Conservation (phyloP, 2,888 invertebrate genomes). For the Pimpla rufipes region DNA sequence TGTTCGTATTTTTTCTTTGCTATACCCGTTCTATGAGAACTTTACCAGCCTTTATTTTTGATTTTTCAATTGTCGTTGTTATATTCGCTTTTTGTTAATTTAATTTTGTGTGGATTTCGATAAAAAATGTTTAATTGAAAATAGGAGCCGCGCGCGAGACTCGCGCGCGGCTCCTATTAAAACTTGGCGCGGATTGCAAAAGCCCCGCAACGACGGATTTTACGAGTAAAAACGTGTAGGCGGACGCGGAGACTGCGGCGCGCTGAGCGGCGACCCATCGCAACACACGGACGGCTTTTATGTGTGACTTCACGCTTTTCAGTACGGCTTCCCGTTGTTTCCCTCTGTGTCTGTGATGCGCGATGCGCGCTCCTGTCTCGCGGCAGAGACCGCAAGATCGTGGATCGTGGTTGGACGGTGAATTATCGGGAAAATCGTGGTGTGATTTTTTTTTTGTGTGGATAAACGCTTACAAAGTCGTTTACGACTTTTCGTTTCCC, state of each 20-base stretch:
- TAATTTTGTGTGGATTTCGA: too few relatives aligned
- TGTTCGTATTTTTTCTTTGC: too few relatives aligned
- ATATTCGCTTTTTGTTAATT: too few relatives aligned
- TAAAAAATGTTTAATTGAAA: too few relatives aligned
- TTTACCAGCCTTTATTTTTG: too few relatives aligned
- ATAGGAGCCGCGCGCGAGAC: too few relatives aligned
- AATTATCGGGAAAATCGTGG: constrained; percentile 34
- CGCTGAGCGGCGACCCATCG: not conserved
- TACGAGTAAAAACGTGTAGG: constrained; percentile 7
- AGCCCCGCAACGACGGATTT: not conserved
- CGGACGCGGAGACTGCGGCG: not conserved
- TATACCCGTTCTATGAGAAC: too few relatives aligned
- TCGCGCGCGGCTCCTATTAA: not conserved
- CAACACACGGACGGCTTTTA: not conserved
- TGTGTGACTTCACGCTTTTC: not conserved
- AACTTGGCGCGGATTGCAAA: constrained; percentile 25
- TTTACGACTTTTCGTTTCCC: too few relatives aligned
- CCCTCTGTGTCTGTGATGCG: not conserved
- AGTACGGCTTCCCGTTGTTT: constrained; percentile 17
- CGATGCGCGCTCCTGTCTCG: not conserved
- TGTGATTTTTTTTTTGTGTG: too few relatives aligned
- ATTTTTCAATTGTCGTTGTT: too few relatives aligned
- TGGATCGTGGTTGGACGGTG: not conserved
- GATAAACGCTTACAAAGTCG: too few relatives aligned
- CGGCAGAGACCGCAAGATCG: not conserved